Evolutionary conservation across 2,888 invertebrate genomes (phyloP).

Genomic region (Ornithoptera priamus): DNA sequence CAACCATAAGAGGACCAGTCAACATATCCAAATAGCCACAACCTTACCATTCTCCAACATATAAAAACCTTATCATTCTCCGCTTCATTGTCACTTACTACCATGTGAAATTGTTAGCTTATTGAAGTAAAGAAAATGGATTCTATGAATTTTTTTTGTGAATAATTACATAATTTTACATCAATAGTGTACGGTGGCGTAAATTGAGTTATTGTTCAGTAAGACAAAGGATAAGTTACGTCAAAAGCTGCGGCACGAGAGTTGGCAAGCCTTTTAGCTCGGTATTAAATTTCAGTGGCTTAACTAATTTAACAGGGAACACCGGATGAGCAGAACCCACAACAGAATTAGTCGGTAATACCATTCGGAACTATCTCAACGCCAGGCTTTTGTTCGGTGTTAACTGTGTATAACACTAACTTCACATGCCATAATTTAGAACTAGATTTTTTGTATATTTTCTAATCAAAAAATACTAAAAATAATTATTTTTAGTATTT

Average conservation of each 20-base stretch:
- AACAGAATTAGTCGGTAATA: conserved; percentile 18
- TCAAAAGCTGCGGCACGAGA: neutral
- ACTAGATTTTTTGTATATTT: neutral
- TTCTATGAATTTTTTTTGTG: no score
- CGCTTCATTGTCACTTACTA: no score
- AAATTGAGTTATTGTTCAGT: neutral
- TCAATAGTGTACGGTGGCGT: no score
- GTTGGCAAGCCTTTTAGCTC: conserved; percentile 2
- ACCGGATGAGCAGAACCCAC: conserved; percentile 7
- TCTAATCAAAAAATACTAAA: no score
- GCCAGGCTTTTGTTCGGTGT: conserved; percentile 10
- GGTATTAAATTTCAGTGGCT: conserved; percentile 20
- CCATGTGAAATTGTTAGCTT: no score
- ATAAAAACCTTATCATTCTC: no score
- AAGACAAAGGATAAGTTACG: neutral
- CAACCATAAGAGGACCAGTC: no score
- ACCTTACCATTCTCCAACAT: no score
- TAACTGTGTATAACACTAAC: neutral
- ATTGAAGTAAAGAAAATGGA: no score
- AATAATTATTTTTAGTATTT: no score
- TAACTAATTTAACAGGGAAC: conserved; percentile 15
- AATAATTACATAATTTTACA: no score
- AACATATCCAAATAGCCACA: no score
- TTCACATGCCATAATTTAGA: neutral
- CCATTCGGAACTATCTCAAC: conserved; percentile 9